These are phyloP conservation scores for Galemys pyrenaicus DNA, from an alignment of 2,113 vertebrate species.

Conservation along the genomic window DNA sequence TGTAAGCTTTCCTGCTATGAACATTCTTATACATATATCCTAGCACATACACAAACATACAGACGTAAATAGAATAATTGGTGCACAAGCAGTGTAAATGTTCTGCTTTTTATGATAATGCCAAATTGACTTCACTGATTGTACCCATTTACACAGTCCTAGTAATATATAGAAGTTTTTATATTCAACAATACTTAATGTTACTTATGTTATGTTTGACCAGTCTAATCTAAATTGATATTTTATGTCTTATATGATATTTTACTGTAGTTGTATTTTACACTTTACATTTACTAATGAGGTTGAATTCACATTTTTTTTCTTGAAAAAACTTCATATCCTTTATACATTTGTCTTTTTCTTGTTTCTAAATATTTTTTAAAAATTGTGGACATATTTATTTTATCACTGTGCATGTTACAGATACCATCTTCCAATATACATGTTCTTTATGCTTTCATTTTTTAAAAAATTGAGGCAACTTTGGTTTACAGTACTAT, in stretches of 20 bases:
- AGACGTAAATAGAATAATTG: neutral
- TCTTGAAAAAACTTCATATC: constrained; percentile 2
- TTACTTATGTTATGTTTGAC: neutral
- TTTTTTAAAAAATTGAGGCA: too few species aligned
- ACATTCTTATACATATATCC: neutral
- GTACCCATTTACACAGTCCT: neutral
- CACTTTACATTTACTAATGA: constrained; percentile 17
- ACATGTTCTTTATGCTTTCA: too few species aligned
- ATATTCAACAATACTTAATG: neutral
- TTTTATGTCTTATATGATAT: neutral
- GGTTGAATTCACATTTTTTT: neutral
- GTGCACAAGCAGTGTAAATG: neutral
- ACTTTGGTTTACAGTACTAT: too few species aligned
- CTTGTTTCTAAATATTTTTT: constrained; percentile 36
- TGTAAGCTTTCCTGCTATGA: neutral
- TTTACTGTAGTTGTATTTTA: neutral
- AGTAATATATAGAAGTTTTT: neutral
- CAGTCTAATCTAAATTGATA: neutral
- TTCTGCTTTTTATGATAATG: neutral
- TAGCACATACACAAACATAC: neutral
- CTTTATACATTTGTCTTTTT: constrained; percentile 42
- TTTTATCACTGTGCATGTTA: neutral
- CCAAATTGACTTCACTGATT: neutral
- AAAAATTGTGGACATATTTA: neutral
- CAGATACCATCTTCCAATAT: neutral